phyloP scores from a whole-genome alignment of 2,888 invertebrate genomes.

The Shargacucullia verbasci region DNA sequence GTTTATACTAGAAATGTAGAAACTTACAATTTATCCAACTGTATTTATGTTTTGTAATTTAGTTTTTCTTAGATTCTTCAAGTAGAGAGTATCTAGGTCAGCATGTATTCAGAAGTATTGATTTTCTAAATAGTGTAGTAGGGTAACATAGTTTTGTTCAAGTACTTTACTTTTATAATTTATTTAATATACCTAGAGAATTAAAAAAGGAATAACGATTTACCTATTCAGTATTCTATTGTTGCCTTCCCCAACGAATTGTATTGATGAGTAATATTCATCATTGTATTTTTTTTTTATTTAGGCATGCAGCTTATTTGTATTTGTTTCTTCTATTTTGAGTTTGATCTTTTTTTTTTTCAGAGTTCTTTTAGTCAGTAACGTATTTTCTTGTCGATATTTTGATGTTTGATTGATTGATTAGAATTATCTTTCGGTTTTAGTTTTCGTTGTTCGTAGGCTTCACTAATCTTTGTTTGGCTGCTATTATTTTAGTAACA shows the following conservation, averaged over 20 bases:
- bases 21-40: no score
- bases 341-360: background rate
- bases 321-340: background rate
- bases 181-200: background rate
- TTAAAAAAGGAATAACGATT: no score
- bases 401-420: constrained; percentile 14
- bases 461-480: constrained; percentile 41
- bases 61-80: background rate
- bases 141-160: background rate
- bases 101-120: constrained; percentile 11
- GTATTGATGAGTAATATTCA: constrained; percentile 4
- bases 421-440: constrained; percentile 2
- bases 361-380: constrained; percentile 5
- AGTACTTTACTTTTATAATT: background rate
- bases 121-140: constrained; percentile 25
- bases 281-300: background rate
- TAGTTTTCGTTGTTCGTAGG: constrained; percentile 28
- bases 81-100: constrained; percentile 16
- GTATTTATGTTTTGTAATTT: no score
- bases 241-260: constrained; percentile 29
- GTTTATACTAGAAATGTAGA: no score
- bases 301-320: constrained; percentile 40
- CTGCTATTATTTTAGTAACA: constrained; percentile 34
- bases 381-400: constrained; percentile 10
- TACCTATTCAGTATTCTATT: background rate